Evolutionary conservation across 2,888 invertebrate genomes (phyloP), one percentile per base, ranked within the genome.

Genomic region (Melinaea menophilus): DNA sequence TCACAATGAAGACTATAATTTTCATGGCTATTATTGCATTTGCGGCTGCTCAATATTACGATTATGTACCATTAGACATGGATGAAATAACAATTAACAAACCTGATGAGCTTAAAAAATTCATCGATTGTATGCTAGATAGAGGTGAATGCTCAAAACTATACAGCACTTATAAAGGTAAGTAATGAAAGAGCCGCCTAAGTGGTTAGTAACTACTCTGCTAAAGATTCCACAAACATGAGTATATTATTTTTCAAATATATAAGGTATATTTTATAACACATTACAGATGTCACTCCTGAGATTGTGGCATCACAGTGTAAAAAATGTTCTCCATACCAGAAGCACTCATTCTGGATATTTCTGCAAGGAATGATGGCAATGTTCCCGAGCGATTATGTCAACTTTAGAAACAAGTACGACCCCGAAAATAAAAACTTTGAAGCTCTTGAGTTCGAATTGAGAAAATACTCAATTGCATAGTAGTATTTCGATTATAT

Each of bases 361-460:
- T 70, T 69, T 34, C 63, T 72, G 0, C 7, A 61, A 12, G 69
- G 58, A 9, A 4, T 95, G 70, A 92, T 93, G 65, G 80, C 85
- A 56, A 89, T 91, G 59, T 91, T 86, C 0, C 90, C 92, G 0
- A 73, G 80, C 7, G 88, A 91, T 41, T 91, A 88, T 79, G 75
- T 78, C 41, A 81, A 79, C 4, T 84, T 92, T 66, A 90, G 88
- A 73, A 80, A 82, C 62, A 91, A 92, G 62, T 92, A 84, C 74
- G 94, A 94, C 76, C 92, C 94, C 3, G 84, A 91, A 47, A 92
- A 91, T 51, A 86, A 81, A 63, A 92, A 93, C 77, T 92, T 91
- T 63, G 78, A 79, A 34, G 84, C 86, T 5, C 91, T 94, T 74
- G 81, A 92, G 64, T 68, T 71, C 2, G 80, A 78, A 33, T 63